Base-by-base conservation (phyloP, 1,140 invertebrate species). In the Halictus rubicundus region DNA sequence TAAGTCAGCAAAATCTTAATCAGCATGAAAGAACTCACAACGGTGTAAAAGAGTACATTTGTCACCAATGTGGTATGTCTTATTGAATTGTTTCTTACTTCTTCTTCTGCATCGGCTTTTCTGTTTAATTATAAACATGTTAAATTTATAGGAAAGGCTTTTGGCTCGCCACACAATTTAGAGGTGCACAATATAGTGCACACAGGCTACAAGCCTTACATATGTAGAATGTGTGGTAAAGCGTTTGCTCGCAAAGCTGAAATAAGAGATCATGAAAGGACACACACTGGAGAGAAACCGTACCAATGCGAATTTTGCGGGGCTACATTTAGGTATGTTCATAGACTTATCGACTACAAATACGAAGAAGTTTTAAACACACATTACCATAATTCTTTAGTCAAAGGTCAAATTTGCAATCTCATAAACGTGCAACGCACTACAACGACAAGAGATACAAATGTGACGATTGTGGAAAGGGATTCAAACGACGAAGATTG, bases 261-360 rank as follows among this genome's bases (percentile, higher is more conserved):
- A 86, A 95, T 97, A 16, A 89, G 95, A 54, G 96, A 97, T 90
- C 97, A 97, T 83, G 95, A 96, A 90, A 94, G 97, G 54, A 97
- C 95, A 39, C 97, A 98, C 86, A 97, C 96, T 0, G 97, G 97
- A n/a, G 97, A 97, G 88, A 96, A 96, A 54, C 97, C 97, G 0
- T 97, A 96, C 88, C 94, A 96, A 71, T 98, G 97, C 89, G 95
- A 97, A 75, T 94, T 95, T 66, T 97, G 98, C 91, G 96, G 96
- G 12, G 96, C 95, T 14, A 96, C 95, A 1, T 97, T 94, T 80
- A 93, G 93, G 93, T 93, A 73, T 77, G 16, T 27, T 9, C 64
- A 66, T 61, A 7, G 0, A 21, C 68, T 75, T 57, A 23, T 46
- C 25, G 25, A 42, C 63, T 37, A 39, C 0, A 1, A 19, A 21